These are phyloP conservation scores for Hirtodrosophila confusa DNA, from an alignment of 2,888 invertebrate species.

Conservation along the genomic window DNA sequence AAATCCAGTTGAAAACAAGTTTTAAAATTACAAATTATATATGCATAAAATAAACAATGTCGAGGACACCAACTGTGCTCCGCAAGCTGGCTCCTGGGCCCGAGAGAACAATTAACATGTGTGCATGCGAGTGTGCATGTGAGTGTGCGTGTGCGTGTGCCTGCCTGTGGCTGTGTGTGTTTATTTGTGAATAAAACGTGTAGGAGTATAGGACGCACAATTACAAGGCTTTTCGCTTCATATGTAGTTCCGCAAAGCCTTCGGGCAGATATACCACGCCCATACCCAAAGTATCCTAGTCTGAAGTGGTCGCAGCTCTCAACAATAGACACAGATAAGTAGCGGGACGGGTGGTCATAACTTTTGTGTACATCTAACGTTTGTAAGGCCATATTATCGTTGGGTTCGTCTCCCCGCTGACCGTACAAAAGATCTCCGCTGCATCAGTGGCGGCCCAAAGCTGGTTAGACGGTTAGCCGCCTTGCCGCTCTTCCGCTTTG, in stretches of 20 bases:
- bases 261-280: slow-evolving; percentile 36
- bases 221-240: slow-evolving; percentile 39
- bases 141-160: slow-evolving; percentile 17
- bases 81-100: slow-evolving; percentile 29
- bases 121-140: slow-evolving; percentile 12
- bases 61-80: slow-evolving; percentile 32
- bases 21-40: slow-evolving; percentile 80
- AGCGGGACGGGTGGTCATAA: slow-evolving; percentile 17
- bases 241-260: slow-evolving; percentile 40
- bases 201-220: slow-evolving; percentile 17
- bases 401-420: neutral
- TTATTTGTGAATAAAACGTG: slow-evolving; percentile 36
- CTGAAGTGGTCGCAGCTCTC: slow-evolving; percentile 39
- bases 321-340: slow-evolving; percentile 48
- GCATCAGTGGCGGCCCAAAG: slow-evolving; percentile 20
- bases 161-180: slow-evolving; percentile 13
- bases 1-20: slow-evolving; percentile 67
- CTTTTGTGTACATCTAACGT: slow-evolving; percentile 23
- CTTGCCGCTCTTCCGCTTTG: too few species aligned
- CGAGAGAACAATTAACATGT: slow-evolving; percentile 58
- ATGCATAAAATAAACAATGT: slow-evolving; percentile 72
- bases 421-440: slow-evolving; percentile 21
- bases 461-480: too few species aligned
- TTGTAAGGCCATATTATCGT: slow-evolving; percentile 7
- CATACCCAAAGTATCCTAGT: slow-evolving; percentile 21